Evolutionary conservation across 2,888 invertebrate species (phyloP).

Genomic region (Tachina grossa): DNA sequence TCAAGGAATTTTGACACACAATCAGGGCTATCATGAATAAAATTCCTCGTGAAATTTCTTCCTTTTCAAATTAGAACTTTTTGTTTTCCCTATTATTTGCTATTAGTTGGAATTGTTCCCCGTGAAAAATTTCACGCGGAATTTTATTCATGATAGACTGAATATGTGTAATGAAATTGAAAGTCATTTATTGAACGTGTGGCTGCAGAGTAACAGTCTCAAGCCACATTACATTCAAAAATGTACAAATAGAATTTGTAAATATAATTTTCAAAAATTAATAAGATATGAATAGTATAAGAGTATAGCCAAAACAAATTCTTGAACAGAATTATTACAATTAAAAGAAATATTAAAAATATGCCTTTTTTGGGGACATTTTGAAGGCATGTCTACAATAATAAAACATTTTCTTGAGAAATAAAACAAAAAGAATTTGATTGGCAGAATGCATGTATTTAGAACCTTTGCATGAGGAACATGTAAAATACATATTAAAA

Average conservation of each 20-base stretch:
- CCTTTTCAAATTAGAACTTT: too few relatives aligned
- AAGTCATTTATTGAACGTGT: too few relatives aligned
- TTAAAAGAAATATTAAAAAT: slow-evolving; percentile 50
- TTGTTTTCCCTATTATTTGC: too few relatives aligned
- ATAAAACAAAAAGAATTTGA: slow-evolving; percentile 74
- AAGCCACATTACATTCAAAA: slow-evolving; percentile 64
- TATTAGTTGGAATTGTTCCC: too few relatives aligned
- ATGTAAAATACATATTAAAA: slow-evolving; percentile 11
- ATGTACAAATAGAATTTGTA: slow-evolving; percentile 62
- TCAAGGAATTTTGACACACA: too few relatives aligned
- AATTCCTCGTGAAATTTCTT: too few relatives aligned
- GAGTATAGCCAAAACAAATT: slow-evolving; percentile 73
- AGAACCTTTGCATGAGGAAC: slow-evolving; percentile 41
- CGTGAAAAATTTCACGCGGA: too few relatives aligned
- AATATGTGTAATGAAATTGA: too few relatives aligned
- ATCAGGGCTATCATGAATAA: too few relatives aligned
- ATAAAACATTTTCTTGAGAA: slow-evolving; percentile 52
- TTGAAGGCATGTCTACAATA: slow-evolving; percentile 63
- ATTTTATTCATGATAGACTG: too few relatives aligned
- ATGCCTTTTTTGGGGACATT: slow-evolving; percentile 56
- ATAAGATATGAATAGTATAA: slow-evolving; percentile 29
- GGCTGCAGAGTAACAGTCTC: too few relatives aligned
- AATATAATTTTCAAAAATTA: slow-evolving; percentile 47
- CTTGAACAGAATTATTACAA: slow-evolving; percentile 76
- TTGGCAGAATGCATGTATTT: slow-evolving; percentile 71